Conservation (phyloP, 2,888 invertebrate species). For the Schrankia costaestrigalis region DNA sequence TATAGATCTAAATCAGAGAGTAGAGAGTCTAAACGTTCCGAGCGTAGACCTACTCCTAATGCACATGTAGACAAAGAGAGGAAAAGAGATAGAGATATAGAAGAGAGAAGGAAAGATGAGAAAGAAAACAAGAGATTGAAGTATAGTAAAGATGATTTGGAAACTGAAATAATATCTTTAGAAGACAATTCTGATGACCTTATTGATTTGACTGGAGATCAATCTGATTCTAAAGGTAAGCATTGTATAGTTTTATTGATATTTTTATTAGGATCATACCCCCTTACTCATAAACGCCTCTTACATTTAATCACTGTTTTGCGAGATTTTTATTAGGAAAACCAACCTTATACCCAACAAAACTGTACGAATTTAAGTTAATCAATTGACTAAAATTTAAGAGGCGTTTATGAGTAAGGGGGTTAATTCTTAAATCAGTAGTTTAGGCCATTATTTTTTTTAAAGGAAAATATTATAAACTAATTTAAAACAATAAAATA, state of each 20-base stretch:
- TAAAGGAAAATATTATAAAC: no score
- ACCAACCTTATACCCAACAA: no score
- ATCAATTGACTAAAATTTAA: no score
- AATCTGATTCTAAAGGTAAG: slow-evolving; percentile 71
- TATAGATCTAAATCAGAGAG: slow-evolving; percentile 49
- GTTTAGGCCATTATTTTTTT: no score
- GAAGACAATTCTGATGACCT: slow-evolving; percentile 76
- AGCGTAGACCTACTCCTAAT: no score
- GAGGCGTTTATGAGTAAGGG: no score
- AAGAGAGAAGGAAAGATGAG: slow-evolving; percentile 24
- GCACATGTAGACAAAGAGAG: no score
- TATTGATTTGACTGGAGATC: slow-evolving; percentile 81
- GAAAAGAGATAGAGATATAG: slow-evolving; percentile 37
- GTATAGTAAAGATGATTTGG: slow-evolving; percentile 45
- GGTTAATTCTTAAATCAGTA: no score
- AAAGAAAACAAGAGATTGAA: slow-evolving; percentile 40
- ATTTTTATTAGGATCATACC: background rate
- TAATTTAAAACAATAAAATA: no score
- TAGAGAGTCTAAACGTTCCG: slow-evolving; percentile 40
- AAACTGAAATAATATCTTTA: slow-evolving; percentile 65
- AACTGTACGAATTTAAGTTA: no score
- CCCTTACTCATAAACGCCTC: background rate
- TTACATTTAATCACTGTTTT: background rate
- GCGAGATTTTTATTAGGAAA: no score
- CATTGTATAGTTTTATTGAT: background rate